Percentiles rank a stretch among this genome's conserved stretches.
Conservation (phyloP, 1,140 invertebrate genomes). For the Drosophila leontia region DNA sequence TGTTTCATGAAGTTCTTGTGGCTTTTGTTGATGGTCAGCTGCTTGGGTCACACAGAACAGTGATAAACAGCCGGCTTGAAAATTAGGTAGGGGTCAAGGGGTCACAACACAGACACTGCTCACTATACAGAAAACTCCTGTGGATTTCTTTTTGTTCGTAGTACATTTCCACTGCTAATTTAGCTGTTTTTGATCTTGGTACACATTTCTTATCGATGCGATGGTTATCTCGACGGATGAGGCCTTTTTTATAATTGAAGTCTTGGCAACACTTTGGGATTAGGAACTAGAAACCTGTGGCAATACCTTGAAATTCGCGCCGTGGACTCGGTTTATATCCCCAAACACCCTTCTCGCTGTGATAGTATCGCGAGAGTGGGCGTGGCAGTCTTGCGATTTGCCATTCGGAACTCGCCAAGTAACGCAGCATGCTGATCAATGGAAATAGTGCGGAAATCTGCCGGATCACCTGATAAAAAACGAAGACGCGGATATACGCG, state of each 20-base stretch:
- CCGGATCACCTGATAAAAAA: slow-evolving; percentile 31
- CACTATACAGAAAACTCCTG: slow-evolving; percentile 14
- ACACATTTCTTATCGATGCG: slow-evolving; percentile 43
- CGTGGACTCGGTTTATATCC: slow-evolving; percentile 86
- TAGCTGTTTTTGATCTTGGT: slow-evolving; percentile 39
- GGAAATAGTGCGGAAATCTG: slow-evolving; percentile 16
- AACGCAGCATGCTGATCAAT: slow-evolving; percentile 69
- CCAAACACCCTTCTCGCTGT: slow-evolving; percentile 87
- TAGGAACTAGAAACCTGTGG: slow-evolving; percentile 1
- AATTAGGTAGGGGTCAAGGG: not conserved
- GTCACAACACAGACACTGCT: slow-evolving; percentile 4
- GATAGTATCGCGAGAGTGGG: slow-evolving; percentile 84
- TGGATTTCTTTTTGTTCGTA: slow-evolving; percentile 7
- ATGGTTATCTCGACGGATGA: slow-evolving; percentile 67
- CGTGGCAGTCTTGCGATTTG: slow-evolving; percentile 45
- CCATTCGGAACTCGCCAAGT: slow-evolving; percentile 38
- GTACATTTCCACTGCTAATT: slow-evolving; percentile 39
- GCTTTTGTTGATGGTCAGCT: slow-evolving; percentile 46
- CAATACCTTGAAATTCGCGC: slow-evolving; percentile 85
- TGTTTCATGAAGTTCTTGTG: slow-evolving; percentile 27
- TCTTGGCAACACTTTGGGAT: slow-evolving; percentile 46
- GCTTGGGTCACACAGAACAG: slow-evolving; percentile 46
- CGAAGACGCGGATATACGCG: slow-evolving; percentile 6
- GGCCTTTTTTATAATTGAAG: slow-evolving; percentile 52
- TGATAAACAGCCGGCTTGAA: slow-evolving; percentile 45